phyloP scores from a whole-genome alignment of 1,140 invertebrate species.

The Sycophaga agraensis region DNA sequence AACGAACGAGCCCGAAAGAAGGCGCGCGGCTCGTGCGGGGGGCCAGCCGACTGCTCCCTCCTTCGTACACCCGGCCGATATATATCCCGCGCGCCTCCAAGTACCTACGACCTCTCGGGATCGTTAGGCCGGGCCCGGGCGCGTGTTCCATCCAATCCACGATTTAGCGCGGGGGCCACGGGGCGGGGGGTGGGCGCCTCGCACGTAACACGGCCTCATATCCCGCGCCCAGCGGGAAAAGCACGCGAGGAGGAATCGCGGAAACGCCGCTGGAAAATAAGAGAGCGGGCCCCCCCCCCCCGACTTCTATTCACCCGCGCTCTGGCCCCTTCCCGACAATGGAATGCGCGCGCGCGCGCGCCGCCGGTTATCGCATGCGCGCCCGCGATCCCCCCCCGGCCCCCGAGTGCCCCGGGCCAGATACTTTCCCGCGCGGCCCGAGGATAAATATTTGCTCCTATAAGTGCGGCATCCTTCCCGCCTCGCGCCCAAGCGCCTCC shows the following conservation, averaged over 20 bases:
- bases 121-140: constrained; percentile 10
- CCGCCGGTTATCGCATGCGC: not conserved
- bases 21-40: too few species aligned
- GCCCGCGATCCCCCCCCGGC: too few species aligned
- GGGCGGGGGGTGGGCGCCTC: not conserved
- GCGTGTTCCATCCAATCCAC: constrained; percentile 18
- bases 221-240: constrained; percentile 8
- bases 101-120: constrained; percentile 21
- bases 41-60: not conserved
- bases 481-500: too few species aligned
- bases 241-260: constrained; percentile 16
- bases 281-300: not conserved
- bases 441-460: constrained; percentile 24
- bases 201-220: not conserved
- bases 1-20: too few species aligned
- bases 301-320: constrained; percentile 6
- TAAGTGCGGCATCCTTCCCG: not conserved
- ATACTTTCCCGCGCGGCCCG: not conserved
- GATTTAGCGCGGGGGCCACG: constrained; percentile 1
- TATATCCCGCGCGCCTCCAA: not conserved
- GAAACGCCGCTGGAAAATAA: not conserved
- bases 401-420: not conserved
- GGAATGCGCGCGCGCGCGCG: constrained; percentile 10
- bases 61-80: not conserved
- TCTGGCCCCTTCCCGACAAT: constrained; percentile 12